Percentiles rank a stretch among this genome's conserved stretches.
phyloP scores from a whole-genome alignment of 2,797 vertebrate genomes.

The Valencia hispanica region DNA sequence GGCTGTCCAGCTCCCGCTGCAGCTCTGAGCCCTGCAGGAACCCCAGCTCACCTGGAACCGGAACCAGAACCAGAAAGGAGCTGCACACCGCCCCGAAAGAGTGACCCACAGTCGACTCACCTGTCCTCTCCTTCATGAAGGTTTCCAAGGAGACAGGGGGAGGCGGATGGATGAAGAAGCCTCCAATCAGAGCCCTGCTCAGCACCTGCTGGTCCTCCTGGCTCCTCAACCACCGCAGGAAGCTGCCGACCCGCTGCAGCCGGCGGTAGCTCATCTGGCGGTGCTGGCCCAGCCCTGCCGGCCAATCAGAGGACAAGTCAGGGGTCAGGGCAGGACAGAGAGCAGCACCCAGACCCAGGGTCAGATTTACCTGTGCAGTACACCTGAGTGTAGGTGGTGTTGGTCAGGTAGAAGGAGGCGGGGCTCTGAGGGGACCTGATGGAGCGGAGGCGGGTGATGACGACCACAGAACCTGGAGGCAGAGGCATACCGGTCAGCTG shows the following conservation, averaged over 20 bases:
- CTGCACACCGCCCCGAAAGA: background rate
- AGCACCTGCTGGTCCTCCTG: constrained; percentile 70
- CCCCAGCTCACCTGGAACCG: constrained; percentile 56
- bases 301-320: constrained; percentile 24
- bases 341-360: too few relatives aligned
- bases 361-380: constrained; percentile 69
- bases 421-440: constrained; percentile 23
- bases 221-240: constrained; percentile 74
- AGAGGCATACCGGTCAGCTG: background rate
- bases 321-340: background rate
- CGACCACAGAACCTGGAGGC: constrained; percentile 46
- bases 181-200: constrained; percentile 76
- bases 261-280: constrained; percentile 76
- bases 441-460: constrained; percentile 72
- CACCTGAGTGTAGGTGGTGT: constrained; percentile 73
- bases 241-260: constrained; percentile 60
- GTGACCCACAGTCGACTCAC: constrained; percentile 24
- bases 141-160: constrained; percentile 73
- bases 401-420: constrained; percentile 68
- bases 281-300: constrained; percentile 68
- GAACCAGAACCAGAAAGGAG: background rate
- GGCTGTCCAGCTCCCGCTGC: constrained; percentile 62
- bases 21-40: constrained; percentile 78
- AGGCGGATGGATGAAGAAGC: constrained; percentile 76
- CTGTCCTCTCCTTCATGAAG: constrained; percentile 70